phyloP scores from a whole-genome alignment of 2,888 invertebrate genomes.

The Phyllotreta cruciferae region DNA sequence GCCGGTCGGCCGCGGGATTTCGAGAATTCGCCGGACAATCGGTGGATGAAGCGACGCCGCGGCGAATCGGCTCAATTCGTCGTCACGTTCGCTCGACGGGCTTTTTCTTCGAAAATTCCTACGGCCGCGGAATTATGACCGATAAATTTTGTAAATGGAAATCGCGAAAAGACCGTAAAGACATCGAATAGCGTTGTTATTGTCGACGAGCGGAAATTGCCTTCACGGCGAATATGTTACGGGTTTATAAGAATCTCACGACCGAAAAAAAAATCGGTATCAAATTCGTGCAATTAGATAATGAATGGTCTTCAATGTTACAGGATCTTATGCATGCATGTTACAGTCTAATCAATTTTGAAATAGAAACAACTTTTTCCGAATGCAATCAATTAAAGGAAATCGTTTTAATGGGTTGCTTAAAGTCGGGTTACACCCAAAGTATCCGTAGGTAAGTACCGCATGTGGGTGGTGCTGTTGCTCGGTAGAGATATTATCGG shows the following conservation, averaged over 20 bases:
- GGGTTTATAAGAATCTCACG: background rate
- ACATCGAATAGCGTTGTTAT: conserved; percentile 20
- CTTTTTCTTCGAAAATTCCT: conserved; percentile 26
- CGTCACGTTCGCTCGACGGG: conserved; percentile 18
- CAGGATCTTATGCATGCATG: too few species aligned
- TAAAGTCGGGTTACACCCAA: too few species aligned
- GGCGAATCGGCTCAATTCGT: conserved; percentile 22
- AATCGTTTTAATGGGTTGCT: too few species aligned
- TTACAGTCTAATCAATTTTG: too few species aligned
- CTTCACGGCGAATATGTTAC: conserved; percentile 7
- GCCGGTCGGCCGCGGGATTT: conserved; percentile 5
- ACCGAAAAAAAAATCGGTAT: background rate
- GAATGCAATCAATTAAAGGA: too few species aligned
- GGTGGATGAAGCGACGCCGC: too few species aligned
- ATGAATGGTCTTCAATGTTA: too few species aligned
- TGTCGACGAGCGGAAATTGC: conserved; percentile 21
- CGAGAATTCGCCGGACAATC: too few species aligned
- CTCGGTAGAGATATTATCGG: conserved; percentile 32
- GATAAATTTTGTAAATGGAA: conserved; percentile 29
- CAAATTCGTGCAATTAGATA: background rate
- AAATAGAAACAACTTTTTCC: too few species aligned
- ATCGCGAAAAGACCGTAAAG: conserved; percentile 26
- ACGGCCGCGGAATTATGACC: conserved; percentile 19
- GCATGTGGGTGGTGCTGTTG: conserved; percentile 24
- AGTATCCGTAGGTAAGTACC: conserved; percentile 3